Conservation (phyloP, 2,797 vertebrate genomes). For the Rhadinocentrus ornatus region DNA sequence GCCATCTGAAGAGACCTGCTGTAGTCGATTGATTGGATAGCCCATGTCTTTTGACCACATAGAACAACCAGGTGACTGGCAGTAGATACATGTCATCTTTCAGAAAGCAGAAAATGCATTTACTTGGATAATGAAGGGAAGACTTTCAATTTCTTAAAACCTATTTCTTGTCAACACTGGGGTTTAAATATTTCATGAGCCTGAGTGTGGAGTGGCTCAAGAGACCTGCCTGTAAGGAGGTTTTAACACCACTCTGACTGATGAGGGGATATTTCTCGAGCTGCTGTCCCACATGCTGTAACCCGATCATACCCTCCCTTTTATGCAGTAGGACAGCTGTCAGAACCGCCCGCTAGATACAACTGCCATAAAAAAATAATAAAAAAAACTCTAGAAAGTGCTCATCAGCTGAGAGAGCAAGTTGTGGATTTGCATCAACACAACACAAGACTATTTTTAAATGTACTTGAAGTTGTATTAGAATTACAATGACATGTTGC, state of each 20-base stretch:
- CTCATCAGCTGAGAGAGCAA: conserved; percentile 24
- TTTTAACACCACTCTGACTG: conserved; percentile 81
- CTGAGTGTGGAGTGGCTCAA: conserved; percentile 79
- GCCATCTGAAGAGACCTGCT: too few relatives aligned
- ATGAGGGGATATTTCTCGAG: conserved; percentile 81
- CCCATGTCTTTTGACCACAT: conserved; percentile 40
- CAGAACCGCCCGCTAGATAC: conserved; percentile 56
- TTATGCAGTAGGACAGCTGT: conserved; percentile 70
- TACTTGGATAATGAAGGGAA: conserved; percentile 82
- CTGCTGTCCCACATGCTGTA: conserved; percentile 74
- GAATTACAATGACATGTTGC: conserved; percentile 51
- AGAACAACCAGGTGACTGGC: conserved; percentile 54
- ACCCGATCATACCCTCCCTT: conserved; percentile 67
- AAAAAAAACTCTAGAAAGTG: conserved; percentile 28
- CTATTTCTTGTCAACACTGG: conserved; percentile 88
- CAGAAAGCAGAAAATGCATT: conserved; percentile 81
- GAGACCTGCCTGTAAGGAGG: conserved; percentile 82
- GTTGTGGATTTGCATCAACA: conserved; percentile 40
- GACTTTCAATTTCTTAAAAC: conserved; percentile 90
- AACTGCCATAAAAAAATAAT: conserved; percentile 11
- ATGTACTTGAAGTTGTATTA: conserved; percentile 46
- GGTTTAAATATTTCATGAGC: conserved; percentile 91
- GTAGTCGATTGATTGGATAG: conserved; percentile 60
- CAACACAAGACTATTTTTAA: conserved; percentile 47
- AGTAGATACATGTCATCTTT: conserved; percentile 64